Evolutionary conservation across 2,888 invertebrate genomes (phyloP), one percentile per base, ranked within the genome.

Genomic region (Labia minor): DNA sequence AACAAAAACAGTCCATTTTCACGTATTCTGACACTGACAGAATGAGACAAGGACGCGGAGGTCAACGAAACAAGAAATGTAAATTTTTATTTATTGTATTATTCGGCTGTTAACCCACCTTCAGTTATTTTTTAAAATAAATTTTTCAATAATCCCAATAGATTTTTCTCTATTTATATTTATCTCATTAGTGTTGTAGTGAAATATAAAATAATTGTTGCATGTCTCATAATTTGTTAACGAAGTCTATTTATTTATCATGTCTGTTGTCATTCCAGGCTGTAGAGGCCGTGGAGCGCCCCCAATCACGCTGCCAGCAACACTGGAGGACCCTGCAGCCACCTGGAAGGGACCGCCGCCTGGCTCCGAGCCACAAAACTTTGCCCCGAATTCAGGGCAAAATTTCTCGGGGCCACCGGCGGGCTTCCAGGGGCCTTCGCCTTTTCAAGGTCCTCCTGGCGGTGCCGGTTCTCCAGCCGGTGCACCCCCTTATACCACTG

Each of bases 291-390:
- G 89, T 80, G 88, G 81, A 77, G 80, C 80, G 76, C 82, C 83
- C 76, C 81, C 83, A 78, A 82, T 83, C 80, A 82, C 83, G 80
- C 81, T 84, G 80, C 83, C 86, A 78, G 83, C 86, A 81, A 85
- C 86, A 78, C 86, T 87, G 85, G 87, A 87, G 81, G 87, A 87
- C 81, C 84, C 85, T 76, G 80, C 84, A 77, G 82, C 85, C 76
- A 87, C 86, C 79, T 90, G 90, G 91, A 91, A 90, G 85, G 86
- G 85, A 81, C 85, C 79, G 81, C 85, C 83, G 77, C 82, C 83
- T 78, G 83, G 83, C 76, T 83, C 83, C 77, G 72, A 71, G 69
- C 71, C 71, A 64, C 86, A 86, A 74, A 85, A 85, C 77, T 86
- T 86, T 76, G 85, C 85, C 71, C 80, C 81, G 70, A 81, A 81